Evolutionary conservation across 2,113 vertebrate species (phyloP).

Genomic region (Recurvirostra avosetta): DNA sequence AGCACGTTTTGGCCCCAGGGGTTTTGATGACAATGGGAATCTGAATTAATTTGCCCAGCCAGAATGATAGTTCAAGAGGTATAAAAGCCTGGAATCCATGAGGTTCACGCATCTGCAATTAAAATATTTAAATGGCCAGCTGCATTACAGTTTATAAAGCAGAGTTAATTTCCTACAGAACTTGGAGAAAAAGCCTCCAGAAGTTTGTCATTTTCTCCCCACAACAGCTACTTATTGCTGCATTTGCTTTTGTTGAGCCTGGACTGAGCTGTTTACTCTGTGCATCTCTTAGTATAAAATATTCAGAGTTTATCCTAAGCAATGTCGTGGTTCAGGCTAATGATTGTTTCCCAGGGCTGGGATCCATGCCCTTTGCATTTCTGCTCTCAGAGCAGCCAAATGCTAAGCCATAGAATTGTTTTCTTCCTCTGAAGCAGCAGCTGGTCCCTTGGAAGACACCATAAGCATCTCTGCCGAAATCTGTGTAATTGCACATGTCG

Average conservation of each 20-base stretch:
- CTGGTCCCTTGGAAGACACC: conserved; percentile 67
- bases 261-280: background rate
- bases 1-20: background rate
- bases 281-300: conserved; percentile 10
- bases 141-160: background rate
- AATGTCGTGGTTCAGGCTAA: background rate
- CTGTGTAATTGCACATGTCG: conserved; percentile 59
- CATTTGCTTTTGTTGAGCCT: background rate
- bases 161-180: background rate
- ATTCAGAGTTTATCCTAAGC: conserved; percentile 39
- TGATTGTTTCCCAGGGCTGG: conserved; percentile 31
- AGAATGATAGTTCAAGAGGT: background rate
- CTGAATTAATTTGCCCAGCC: conserved; percentile 17
- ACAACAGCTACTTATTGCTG: background rate
- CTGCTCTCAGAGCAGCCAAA: conserved; percentile 45
- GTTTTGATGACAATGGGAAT: background rate
- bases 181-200: background rate
- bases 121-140: background rate
- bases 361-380: conserved; percentile 50
- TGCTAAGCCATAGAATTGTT: conserved; percentile 46
- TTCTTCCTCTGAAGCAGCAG: conserved; percentile 54
- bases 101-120: background rate
- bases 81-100: background rate
- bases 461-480: conserved; percentile 53
- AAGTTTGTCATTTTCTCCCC: background rate